These are phyloP conservation scores for Meloidogyne chitwoodi DNA, from an alignment of 1,140 invertebrate species.

Conservation along the genomic window DNA sequence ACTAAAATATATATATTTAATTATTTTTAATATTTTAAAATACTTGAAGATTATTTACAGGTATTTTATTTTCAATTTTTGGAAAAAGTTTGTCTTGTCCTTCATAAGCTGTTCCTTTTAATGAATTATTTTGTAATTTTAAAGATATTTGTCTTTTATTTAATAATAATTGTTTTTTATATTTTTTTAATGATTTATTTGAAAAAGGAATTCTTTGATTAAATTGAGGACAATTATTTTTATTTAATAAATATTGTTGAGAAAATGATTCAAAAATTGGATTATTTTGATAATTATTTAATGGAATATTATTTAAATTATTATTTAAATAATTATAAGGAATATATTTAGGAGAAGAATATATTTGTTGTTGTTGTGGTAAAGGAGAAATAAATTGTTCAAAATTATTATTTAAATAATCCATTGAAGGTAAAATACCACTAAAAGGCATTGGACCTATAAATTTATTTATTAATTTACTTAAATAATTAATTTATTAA, in stretches of 20 bases:
- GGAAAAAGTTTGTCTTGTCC: slow-evolving; percentile 20
- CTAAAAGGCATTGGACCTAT: background rate
- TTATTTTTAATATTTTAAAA: too few species aligned
- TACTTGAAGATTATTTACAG: background rate
- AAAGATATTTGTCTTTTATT: background rate
- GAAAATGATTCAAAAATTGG: background rate
- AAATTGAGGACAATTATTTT: too few species aligned
- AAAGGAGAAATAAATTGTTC: background rate
- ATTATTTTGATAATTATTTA: background rate
- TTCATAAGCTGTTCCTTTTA: slow-evolving; percentile 27
- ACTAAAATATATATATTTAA: too few species aligned
- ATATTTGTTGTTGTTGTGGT: background rate
- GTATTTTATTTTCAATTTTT: background rate
- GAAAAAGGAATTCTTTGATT: too few species aligned
- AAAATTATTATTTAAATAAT: background rate
- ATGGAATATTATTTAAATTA: background rate
- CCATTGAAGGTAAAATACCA: background rate
- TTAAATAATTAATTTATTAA: background rate
- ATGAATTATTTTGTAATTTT: too few species aligned
- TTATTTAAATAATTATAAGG: too few species aligned
- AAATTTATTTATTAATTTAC: background rate
- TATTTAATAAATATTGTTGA: background rate
- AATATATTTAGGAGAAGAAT: background rate
- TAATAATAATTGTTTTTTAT: too few species aligned
- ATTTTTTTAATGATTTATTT: too few species aligned